Percentiles rank a stretch among this genome's conserved stretches.
Evolutionary conservation across 2,797 vertebrate genomes (phyloP).

Genomic region (Falco novaeseelandiae): DNA sequence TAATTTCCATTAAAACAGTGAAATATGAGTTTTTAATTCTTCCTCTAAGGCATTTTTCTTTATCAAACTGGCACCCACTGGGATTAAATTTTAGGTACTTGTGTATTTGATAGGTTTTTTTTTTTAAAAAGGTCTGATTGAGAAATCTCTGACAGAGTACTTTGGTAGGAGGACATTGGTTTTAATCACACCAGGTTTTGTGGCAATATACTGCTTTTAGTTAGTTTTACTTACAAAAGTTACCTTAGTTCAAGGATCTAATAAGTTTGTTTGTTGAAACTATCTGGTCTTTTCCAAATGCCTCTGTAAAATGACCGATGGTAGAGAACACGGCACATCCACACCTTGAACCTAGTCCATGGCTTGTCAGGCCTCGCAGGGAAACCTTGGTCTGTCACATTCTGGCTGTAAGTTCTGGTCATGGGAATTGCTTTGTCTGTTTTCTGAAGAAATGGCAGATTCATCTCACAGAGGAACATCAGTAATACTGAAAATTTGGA

Average conservation of each 20-base stretch:
- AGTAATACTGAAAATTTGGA: background rate
- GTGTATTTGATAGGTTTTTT: background rate
- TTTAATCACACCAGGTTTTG: background rate
- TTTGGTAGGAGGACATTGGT: background rate
- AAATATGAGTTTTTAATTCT: slow-evolving; percentile 41
- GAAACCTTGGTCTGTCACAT: background rate
- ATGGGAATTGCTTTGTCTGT: background rate
- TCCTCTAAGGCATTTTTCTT: background rate
- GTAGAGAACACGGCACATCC: background rate
- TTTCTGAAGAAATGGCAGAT: background rate
- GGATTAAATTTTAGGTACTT: background rate
- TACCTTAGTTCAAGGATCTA: background rate
- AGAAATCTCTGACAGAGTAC: background rate
- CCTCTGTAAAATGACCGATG: background rate
- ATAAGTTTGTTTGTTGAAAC: background rate
- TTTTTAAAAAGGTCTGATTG: background rate
- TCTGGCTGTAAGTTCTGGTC: background rate
- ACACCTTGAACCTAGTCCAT: background rate
- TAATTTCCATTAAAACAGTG: slow-evolving; percentile 9
- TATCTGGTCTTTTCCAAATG: background rate
- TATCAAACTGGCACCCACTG: background rate
- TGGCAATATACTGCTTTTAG: background rate
- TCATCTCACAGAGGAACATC: background rate
- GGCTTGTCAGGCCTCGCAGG: background rate
- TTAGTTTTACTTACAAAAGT: background rate